phyloP scores from a whole-genome alignment of 1,140 invertebrate species.

The Diachasmimorpha longicaudata region DNA sequence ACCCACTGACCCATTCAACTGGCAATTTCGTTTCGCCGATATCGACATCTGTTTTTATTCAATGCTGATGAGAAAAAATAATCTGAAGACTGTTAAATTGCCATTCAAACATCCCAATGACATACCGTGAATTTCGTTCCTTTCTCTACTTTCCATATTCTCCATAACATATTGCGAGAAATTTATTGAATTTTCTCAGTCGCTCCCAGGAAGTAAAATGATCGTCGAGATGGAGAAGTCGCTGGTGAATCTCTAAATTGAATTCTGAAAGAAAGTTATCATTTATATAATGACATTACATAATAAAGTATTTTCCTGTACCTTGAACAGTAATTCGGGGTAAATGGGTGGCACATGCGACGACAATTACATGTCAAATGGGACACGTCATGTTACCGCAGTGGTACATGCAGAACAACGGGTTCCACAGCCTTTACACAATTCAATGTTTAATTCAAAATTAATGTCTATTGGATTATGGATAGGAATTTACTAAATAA shows the following conservation, averaged over 20 bases:
- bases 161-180: background rate
- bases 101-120: background rate
- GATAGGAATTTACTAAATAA: too few relatives aligned
- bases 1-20: slow-evolving; percentile 55
- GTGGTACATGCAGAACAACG: background rate
- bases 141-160: background rate
- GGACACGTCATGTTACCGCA: background rate
- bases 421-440: background rate
- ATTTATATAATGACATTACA: background rate
- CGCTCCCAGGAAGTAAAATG: background rate
- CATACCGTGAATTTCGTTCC: background rate
- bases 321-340: background rate
- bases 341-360: background rate
- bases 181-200: background rate
- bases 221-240: background rate
- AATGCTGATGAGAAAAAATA: background rate
- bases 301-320: background rate
- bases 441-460: too few relatives aligned
- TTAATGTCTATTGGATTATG: too few relatives aligned
- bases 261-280: background rate
- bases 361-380: slow-evolving; percentile 3
- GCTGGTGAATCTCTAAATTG: background rate
- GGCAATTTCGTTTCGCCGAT: slow-evolving; percentile 43
- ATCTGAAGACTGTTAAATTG: background rate
- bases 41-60: slow-evolving; percentile 4